Conservation (phyloP, 2,888 invertebrate genomes). For the Stenichneumon culpator region DNA sequence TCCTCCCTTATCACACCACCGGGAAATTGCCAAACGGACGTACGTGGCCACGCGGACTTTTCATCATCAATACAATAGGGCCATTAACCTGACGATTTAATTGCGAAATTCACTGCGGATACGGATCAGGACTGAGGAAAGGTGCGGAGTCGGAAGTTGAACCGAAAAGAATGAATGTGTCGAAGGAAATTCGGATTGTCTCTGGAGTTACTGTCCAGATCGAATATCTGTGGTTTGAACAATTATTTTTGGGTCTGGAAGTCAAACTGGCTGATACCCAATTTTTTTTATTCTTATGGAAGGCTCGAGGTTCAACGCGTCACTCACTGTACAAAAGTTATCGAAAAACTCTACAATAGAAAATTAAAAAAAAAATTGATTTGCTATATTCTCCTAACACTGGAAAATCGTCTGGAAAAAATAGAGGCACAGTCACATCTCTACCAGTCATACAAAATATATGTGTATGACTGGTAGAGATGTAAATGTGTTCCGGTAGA, state of each 20-base stretch:
- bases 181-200: neutral
- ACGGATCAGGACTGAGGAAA: neutral
- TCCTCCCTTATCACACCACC: slow-evolving; percentile 73
- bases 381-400: neutral
- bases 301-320: no score
- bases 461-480: no score
- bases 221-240: neutral
- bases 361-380: no score
- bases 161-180: neutral
- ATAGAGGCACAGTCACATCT: neutral
- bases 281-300: no score
- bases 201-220: neutral
- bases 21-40: slow-evolving; percentile 65
- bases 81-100: slow-evolving; percentile 67
- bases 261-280: neutral
- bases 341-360: no score
- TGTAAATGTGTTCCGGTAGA: no score
- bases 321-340: no score
- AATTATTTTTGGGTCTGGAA: neutral
- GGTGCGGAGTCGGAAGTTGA: neutral
- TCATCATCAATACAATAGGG: slow-evolving; percentile 69
- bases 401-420: neutral
- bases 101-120: slow-evolving; percentile 52
- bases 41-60: slow-evolving; percentile 60
- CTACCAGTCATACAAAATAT: no score